Evolutionary conservation across 2,113 vertebrate species (phyloP).

Genomic region (Vimba vimba): DNA sequence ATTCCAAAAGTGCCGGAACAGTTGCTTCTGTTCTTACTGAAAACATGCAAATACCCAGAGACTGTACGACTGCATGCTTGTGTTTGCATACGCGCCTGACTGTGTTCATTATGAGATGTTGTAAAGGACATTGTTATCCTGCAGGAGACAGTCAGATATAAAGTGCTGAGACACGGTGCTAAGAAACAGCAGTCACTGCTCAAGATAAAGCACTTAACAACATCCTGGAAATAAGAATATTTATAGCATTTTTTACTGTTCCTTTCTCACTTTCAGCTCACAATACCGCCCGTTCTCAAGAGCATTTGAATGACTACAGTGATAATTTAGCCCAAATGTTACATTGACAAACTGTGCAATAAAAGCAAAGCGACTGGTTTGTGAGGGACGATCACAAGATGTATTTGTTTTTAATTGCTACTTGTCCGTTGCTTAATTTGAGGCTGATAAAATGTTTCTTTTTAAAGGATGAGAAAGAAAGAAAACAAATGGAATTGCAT

Average conservation of each 20-base stretch:
- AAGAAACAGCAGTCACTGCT: background rate
- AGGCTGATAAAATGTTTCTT: conserved; percentile 43
- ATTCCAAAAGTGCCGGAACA: conserved; percentile 10
- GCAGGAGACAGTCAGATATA: background rate
- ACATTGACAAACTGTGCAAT: conserved; percentile 46
- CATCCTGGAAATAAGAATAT: background rate
- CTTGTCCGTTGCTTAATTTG: conserved; percentile 49
- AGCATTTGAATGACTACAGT: conserved; percentile 35
- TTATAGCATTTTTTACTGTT: conserved; percentile 1
- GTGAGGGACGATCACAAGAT: conserved; percentile 15
- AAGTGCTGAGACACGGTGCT: background rate
- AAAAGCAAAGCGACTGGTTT: conserved; percentile 45
- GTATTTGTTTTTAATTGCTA: conserved; percentile 51
- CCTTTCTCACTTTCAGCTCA: background rate
- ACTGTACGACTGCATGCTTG: background rate
- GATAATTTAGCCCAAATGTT: conserved; percentile 27
- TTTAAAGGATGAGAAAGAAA: conserved; percentile 32
- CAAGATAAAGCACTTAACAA: conserved; percentile 1
- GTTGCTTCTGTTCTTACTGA: background rate
- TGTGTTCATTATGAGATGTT: conserved; percentile 18
- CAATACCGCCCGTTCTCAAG: background rate
- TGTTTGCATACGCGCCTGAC: conserved; percentile 15
- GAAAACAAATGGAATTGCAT: conserved; percentile 43
- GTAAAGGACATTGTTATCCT: conserved; percentile 13
- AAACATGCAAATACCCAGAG: conserved; percentile 27